Conservation (phyloP, 2,113 vertebrate species). For the Haemorhous mexicanus region DNA sequence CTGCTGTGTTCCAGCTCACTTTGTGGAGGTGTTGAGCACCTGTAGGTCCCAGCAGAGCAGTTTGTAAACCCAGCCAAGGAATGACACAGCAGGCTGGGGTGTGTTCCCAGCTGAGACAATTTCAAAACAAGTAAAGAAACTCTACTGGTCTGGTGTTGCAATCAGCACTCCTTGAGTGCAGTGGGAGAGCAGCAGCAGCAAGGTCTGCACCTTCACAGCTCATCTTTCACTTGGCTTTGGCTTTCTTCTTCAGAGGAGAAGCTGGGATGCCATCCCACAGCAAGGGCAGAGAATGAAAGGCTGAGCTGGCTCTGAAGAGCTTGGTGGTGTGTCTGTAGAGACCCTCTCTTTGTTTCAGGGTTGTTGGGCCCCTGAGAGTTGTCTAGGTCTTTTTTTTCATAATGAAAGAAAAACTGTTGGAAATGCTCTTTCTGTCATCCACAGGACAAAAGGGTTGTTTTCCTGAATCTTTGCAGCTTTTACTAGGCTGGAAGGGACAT, state of each 20-base stretch:
- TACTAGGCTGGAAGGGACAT: not conserved
- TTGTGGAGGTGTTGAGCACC: not conserved
- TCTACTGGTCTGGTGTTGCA: not conserved
- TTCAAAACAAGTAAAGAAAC: constrained; percentile 17
- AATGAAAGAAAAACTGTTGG: not conserved
- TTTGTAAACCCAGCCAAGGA: not conserved
- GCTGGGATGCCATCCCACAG: not conserved
- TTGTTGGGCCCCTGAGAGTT: not conserved
- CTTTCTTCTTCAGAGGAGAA: not conserved
- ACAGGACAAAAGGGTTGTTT: not conserved
- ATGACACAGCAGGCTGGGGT: not conserved
- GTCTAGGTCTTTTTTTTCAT: not conserved
- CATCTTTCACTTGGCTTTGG: not conserved
- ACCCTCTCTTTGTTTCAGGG: not conserved
- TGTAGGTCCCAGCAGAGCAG: not conserved
- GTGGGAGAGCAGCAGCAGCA: not conserved
- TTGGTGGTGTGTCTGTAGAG: not conserved
- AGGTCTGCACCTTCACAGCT: not conserved
- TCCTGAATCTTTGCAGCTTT: not conserved
- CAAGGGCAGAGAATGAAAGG: not conserved
- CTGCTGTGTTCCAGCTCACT: not conserved
- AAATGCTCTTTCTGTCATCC: not conserved
- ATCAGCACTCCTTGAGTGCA: not conserved
- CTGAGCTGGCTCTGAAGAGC: not conserved
- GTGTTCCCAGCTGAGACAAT: not conserved